phyloP scores from a whole-genome alignment of 2,113 vertebrate species.

The Pluvialis apricaria region DNA sequence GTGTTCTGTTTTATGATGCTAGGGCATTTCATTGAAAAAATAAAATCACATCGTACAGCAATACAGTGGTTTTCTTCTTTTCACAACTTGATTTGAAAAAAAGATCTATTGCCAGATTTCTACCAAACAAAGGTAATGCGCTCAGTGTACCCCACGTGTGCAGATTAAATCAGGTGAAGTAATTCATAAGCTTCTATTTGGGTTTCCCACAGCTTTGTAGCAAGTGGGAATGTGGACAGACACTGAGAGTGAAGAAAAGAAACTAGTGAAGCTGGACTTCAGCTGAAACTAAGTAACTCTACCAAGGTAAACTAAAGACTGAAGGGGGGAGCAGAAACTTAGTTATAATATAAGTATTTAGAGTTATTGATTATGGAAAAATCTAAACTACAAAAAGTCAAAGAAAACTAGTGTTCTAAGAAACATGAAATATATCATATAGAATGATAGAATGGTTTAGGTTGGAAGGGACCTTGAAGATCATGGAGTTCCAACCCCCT shows the following conservation, averaged over 20 bases:
- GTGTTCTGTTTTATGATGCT: neutral
- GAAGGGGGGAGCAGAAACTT: neutral
- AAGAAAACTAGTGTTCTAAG: neutral
- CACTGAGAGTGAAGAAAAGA: neutral
- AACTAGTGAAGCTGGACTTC: neutral
- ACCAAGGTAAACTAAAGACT: neutral
- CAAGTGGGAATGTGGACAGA: neutral
- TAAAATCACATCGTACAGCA: constrained; percentile 52
- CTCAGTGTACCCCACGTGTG: neutral
- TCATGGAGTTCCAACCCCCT: too few species aligned
- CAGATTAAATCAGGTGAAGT: neutral
- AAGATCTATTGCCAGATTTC: neutral
- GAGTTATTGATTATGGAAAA: neutral
- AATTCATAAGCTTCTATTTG: neutral
- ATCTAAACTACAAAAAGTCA: neutral
- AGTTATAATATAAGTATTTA: neutral
- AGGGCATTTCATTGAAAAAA: constrained; percentile 49
- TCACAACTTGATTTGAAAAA: neutral
- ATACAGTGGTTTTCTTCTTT: neutral
- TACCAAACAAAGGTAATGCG: neutral
- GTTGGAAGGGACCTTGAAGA: too few species aligned
- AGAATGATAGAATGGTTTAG: too few species aligned
- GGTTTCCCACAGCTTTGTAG: neutral
- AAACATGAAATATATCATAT: neutral
- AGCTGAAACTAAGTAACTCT: neutral